phyloP scores from a whole-genome alignment of 2,888 invertebrate genomes.

The Noctua janthe region DNA sequence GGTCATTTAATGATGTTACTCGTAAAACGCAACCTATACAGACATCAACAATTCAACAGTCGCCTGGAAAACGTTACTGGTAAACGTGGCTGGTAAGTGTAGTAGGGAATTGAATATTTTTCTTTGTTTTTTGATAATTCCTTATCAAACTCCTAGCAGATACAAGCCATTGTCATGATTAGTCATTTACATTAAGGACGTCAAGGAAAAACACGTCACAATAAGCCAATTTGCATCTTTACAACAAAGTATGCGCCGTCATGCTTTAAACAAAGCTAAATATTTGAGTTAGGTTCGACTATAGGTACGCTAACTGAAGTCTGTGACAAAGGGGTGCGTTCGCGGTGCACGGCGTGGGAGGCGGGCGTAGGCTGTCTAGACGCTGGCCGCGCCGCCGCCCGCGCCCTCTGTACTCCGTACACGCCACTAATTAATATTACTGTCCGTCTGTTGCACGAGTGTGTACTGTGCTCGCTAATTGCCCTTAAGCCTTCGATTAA shows the following conservation, averaged over 20 bases:
- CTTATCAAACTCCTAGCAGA: not conserved
- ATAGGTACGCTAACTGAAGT: slow-evolving; percentile 50
- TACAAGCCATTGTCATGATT: slow-evolving; percentile 4
- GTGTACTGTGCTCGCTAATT: slow-evolving; percentile 63
- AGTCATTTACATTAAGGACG: slow-evolving; percentile 5
- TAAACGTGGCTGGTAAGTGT: not conserved
- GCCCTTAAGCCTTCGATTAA: slow-evolving; percentile 67
- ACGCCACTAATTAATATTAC: slow-evolving; percentile 79
- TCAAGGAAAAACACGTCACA: slow-evolving; percentile 8
- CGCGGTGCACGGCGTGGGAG: slow-evolving; percentile 59
- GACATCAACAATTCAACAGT: not conserved
- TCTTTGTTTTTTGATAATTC: not conserved
- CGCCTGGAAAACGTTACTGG: not conserved
- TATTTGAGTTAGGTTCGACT: slow-evolving; percentile 44
- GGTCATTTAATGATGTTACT: not conserved
- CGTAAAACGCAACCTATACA: not conserved
- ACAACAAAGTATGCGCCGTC: slow-evolving; percentile 22
- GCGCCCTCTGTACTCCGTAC: slow-evolving; percentile 68
- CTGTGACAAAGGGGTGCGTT: slow-evolving; percentile 68
- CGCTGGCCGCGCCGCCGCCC: slow-evolving; percentile 69
- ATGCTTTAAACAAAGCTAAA: slow-evolving; percentile 38
- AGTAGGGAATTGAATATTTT: not conserved
- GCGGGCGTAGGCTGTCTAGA: slow-evolving; percentile 79
- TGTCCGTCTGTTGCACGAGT: slow-evolving; percentile 70
- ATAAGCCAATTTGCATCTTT: slow-evolving; percentile 30